Evolutionary conservation across 2,797 vertebrate genomes (phyloP).

Genomic region (Todus mexicanus): DNA sequence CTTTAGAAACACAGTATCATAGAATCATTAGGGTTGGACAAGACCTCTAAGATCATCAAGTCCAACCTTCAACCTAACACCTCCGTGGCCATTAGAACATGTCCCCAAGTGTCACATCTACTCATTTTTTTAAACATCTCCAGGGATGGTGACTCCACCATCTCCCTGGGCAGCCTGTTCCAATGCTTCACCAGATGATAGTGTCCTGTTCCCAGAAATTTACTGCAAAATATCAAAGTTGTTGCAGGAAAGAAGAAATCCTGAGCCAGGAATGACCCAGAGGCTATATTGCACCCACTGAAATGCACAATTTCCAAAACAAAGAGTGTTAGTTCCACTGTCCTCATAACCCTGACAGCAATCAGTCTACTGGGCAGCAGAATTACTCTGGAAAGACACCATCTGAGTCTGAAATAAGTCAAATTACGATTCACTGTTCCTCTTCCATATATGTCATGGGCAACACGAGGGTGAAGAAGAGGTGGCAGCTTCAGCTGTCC

Average conservation of each 20-base stretch:
- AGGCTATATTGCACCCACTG: neutral
- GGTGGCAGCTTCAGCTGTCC: neutral
- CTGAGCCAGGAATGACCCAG: neutral
- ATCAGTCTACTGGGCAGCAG: neutral
- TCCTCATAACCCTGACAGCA: neutral
- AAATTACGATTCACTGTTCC: neutral
- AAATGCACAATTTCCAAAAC: accelerated
- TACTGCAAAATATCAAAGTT: neutral
- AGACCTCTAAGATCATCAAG: too few relatives aligned
- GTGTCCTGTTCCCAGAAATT: neutral
- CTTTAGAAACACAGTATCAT: too few relatives aligned
- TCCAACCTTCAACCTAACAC: too few relatives aligned
- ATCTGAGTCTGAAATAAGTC: neutral
- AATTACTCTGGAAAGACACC: neutral
- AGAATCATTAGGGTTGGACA: too few relatives aligned
- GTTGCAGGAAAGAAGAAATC: neutral
- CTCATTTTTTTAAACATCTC: too few relatives aligned
- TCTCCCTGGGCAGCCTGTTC: too few relatives aligned
- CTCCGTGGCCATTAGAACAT: too few relatives aligned
- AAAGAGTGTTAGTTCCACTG: neutral
- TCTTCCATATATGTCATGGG: neutral
- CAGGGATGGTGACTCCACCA: too few relatives aligned
- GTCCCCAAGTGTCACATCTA: too few relatives aligned
- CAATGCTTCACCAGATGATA: neutral
- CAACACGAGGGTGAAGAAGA: neutral